Base-by-base conservation (phyloP, 2,113 vertebrate genomes). In the Lepus europaeus region DNA sequence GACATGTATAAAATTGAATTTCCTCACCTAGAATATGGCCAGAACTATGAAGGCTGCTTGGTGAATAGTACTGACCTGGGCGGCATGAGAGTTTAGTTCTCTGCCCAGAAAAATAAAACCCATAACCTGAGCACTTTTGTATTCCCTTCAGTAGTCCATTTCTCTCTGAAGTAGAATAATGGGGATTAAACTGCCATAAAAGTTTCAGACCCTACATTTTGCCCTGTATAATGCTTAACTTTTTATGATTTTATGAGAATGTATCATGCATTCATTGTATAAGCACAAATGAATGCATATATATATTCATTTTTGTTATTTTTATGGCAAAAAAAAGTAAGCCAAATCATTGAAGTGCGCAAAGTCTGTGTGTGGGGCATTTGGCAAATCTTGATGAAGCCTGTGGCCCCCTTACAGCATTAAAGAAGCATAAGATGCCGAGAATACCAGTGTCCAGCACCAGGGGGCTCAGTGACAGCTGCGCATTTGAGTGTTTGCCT, bases 121-220 rank as follows among this genome's bases (percentile, higher is more conserved):
- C 39, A 36, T n/a, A 70, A 51, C 29, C 89, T 66, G 79, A n/a
- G 39, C 51, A 29, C 33, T 77, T 80, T 51, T 73, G 20, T 53
- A 39, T 91, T 93, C 87, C 64, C 80, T 91, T 89, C 53, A 45
- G 39, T 36, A 45, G 36, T n/a, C 31, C 17, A 27, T 74, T 45
- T 2, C 9, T 79, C 49, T 84, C 63, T 74, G 19, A 69, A 95
- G 39, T 82, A 68, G 85, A 93, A 85, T 90, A 61, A 83, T 33
- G 88, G 9, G 31, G 31, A 39, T 25, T 64, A 39, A 87, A 88
- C 4, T 63, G 61, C 25, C 56, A 6, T 36, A 45, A 83, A 76
- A 72, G 36, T n/a, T 64, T 74, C 70, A n/a, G 33, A 39, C 36
- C 53, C 64, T 8, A 51, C 66, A 3, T 82, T 91, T 89, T 87